Conservation (phyloP, 2,113 vertebrate genomes). For the Oncorhynchus gorbuscha region DNA sequence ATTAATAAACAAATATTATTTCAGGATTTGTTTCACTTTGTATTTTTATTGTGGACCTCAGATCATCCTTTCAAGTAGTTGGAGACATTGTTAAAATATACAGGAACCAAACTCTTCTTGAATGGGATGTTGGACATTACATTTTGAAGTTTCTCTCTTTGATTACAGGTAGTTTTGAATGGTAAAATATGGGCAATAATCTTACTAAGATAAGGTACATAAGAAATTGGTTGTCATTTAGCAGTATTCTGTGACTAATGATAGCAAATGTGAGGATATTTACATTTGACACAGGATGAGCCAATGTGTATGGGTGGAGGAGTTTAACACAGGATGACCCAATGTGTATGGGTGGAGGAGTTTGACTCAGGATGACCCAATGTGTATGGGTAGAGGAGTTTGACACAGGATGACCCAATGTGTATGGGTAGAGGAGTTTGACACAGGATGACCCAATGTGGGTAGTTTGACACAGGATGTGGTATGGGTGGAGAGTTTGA, state of each 20-base stretch:
- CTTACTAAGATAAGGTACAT: no score
- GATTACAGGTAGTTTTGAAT: background rate
- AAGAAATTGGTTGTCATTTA: no score
- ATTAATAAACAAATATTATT: background rate
- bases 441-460: slow-evolving; percentile 3
- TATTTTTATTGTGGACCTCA: background rate
- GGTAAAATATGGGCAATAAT: background rate
- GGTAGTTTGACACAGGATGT: no score
- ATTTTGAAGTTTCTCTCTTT: background rate
- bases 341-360: background rate
- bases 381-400: background rate
- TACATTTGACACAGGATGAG: background rate
- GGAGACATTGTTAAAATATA: background rate
- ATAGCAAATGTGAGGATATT: background rate
- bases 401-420: slow-evolving; percentile 1
- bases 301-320: background rate
- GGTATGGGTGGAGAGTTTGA: background rate
- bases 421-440: background rate
- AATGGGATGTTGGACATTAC: no score
- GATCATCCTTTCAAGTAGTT: no score
- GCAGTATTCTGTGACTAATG: background rate
- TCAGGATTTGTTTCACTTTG: background rate
- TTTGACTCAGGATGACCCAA: slow-evolving; percentile 2
- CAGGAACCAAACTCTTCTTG: background rate
- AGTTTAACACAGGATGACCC: slow-evolving; percentile 4